phyloP scores from a whole-genome alignment of 2,113 vertebrate species.

The Australoheros scitulus region DNA sequence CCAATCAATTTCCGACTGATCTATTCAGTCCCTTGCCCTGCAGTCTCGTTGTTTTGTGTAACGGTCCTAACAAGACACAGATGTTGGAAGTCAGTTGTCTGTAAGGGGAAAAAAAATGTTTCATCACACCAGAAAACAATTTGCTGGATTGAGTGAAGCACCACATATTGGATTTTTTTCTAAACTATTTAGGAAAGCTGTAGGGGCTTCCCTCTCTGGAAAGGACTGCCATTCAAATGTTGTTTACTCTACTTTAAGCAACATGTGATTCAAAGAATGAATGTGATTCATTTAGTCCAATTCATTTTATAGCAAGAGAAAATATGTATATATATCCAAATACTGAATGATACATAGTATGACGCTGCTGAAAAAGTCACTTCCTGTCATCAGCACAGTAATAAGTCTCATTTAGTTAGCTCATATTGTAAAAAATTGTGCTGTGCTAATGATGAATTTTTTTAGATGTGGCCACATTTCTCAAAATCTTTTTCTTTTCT shows the following conservation, averaged over 20 bases:
- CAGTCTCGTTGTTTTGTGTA: conserved; percentile 57
- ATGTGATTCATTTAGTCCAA: background rate
- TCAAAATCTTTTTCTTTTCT: conserved; percentile 8
- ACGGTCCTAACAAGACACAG: conserved; percentile 66
- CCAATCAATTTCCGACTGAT: conserved; percentile 54
- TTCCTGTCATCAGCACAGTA: background rate
- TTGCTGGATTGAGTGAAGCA: conserved; percentile 64
- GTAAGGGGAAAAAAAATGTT: conserved; percentile 46
- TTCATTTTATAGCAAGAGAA: background rate
- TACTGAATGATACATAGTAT: background rate
- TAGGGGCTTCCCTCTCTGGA: conserved; percentile 46
- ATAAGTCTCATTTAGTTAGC: background rate
- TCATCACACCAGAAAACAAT: conserved; percentile 76
- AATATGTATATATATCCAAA: background rate
- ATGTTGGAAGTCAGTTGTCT: conserved; percentile 62
- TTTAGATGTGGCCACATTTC: conserved; percentile 28
- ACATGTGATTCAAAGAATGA: background rate
- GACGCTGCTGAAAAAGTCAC: background rate
- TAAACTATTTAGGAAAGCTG: conserved; percentile 22
- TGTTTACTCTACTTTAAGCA: conserved; percentile 6
- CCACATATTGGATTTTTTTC: conserved; percentile 36
- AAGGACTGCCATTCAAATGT: conserved; percentile 19
- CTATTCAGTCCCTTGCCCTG: conserved; percentile 34
- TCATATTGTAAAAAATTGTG: background rate
- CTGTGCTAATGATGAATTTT: conserved; percentile 17